Evolutionary conservation across 2,888 invertebrate genomes (phyloP), one percentile per base, ranked within the genome.

Genomic region (Trissolcus japonicus): DNA sequence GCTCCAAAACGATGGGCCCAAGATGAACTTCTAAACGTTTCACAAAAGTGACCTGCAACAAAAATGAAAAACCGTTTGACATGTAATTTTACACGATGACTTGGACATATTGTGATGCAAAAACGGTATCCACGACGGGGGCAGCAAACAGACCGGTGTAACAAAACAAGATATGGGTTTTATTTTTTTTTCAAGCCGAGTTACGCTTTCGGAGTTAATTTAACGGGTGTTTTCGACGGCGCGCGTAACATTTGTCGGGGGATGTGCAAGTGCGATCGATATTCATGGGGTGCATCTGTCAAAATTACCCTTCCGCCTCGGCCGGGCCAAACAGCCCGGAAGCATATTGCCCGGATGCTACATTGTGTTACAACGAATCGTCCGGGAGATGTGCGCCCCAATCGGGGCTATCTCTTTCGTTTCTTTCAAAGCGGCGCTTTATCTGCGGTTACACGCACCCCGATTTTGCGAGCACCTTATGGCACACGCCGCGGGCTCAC

Each of bases 301-400:
- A 83, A 83, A 84, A 83, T 82, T 83, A 84, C 84, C 84, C 86
- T 83, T 83, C 81, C 81, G 80, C 79, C 60, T 65, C 69, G 16
- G 66, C 51, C 54, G 57, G 57, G 71, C 59, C 60, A 65, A 68
- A 71, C 79, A 66, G 76, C 69, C 69, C 73, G 73, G 74, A 76
- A 79, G 71, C 79, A 67, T 79, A 79, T 79, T 76, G 76, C 59
- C 21, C 68, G 67, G 46, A 57, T 55, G 61, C 62, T 71, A 76
- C 74, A 74, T 76, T 74, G 74, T 75, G 71, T 69, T 73, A 71
- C 69, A 65, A 69, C 68, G 54, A 61, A 66, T 69, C 65, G 69
- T 40, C 60, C 62, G 14, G 72, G 60, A 25, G 69, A 69, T 69
- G 69, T 40, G 56, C 35, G 17, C 21, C n/a, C n/a, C 53, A 21